Base-by-base conservation (phyloP, 2,888 invertebrate species). In the Pristionchus maxplancki region DNA sequence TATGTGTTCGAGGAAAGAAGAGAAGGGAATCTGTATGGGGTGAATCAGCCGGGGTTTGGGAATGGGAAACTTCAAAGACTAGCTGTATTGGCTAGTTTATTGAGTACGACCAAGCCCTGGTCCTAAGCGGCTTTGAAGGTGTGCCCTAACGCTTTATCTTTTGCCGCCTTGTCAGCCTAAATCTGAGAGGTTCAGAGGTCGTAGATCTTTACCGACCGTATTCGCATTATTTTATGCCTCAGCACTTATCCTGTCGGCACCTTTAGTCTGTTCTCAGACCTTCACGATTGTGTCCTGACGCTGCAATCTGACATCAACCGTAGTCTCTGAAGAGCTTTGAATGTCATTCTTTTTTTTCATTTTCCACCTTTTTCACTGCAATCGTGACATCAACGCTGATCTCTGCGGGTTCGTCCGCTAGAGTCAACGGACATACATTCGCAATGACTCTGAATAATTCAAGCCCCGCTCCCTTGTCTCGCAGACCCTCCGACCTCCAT, bases 391-490 rank as follows among this genome's bases (percentile, higher is more conserved):
- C 53, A 20, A 4, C 53, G 9, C 44, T 58, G 53, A 58, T 17
- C 53, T 58, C 53, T 58, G 53, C 6, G 15, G 53, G 53, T 4
- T 44, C 31, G 31, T 17, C 34, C 31, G 31, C 64, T 64, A 34
- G 64, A 64, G 64, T 64, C 64, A 31, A 8, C 15, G 37, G 37
- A 17, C 71, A 71, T 71, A 37, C 71, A 71, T 71, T 71, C 71
- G 34, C 71, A 71, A 71, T 71, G 71, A 71, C 20, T 34, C 37
- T 71, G 9, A 71, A 71, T 71, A 9, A 71, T 71, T 34, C 71
- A 71, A 20, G 37, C 37, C 53, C 53, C 20, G 15, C 24, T 34
- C 71, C 20, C 71, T 37, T 17, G 3, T 37, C 31, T 71, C 6
- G 62, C 6, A n/a, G 62, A 20, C 24, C 53, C 15, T 9, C 58